Evolutionary conservation across 53 echinoderm and acorn worm species (phyloP), one percentile per base, ranked within the genome.

Genomic region (Luidia sarsii): DNA sequence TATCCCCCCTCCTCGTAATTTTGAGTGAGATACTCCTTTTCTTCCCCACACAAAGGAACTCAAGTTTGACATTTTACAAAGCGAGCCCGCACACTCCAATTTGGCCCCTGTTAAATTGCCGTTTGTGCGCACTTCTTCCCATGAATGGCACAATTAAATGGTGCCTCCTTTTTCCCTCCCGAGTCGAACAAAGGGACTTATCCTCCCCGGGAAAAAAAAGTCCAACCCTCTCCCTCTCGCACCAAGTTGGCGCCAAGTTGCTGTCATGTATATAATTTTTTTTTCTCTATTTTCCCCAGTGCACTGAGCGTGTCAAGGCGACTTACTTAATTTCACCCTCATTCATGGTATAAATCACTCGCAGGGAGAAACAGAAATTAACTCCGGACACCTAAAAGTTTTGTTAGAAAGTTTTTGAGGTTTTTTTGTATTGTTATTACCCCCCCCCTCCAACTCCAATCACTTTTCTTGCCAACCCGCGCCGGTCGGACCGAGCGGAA

Each of bases 311-410:
- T 77, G 77, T 77, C 77, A 77, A 77, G 62, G 43, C 77, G 56
- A 43, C 33, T 41, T 55, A 55, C 45, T 77, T 61, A 59, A 46
- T 62, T 77, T 77, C 61, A 41, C 11, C 25, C 60, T 38, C 77
- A 77, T 77, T 77, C 60, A 32, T 43, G 77, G 48, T 60, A 61
- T 59, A 77, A 77, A 77, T 77, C 77, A 77, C 77, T 77, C 46
- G 61, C n/a, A n/a, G n/a, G n/a, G n/a, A n/a, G n/a, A n/a, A n/a
- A n/a, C n/a, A 45, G 55, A 77, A 77, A 77, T 77, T 77, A 77
- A 77, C 77, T 77, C 29, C 18, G 43, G 77, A 77, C 77, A 77
- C 77, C 77, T 77, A 59, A 30, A 77, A 77, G 60, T 77, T 60
- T 77, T 77, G 77, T 77, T 45, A 45, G 77, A n/a, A n/a, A n/a